Evolutionary conservation across 2,113 vertebrate genomes (phyloP), one percentile per base, ranked within the genome.

Genomic region (Acrocephalus arundinaceus): DNA sequence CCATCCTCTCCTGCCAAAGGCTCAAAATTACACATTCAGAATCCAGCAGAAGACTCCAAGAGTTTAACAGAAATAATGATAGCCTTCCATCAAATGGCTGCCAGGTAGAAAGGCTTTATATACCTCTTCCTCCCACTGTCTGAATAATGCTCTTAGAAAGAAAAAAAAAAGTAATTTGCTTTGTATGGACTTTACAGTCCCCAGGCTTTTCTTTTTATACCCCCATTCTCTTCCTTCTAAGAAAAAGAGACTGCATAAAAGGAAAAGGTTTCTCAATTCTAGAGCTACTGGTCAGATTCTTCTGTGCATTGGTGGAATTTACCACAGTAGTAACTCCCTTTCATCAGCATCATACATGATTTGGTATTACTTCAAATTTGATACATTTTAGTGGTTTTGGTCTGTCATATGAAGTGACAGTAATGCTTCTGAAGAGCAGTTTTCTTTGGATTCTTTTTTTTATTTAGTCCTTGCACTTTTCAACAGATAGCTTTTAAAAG

Each of bases 21-120:
- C 67, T 93, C 49, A 74, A 85, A 96, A 72, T 68, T 20, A 84
- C 71, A 85, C 19, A 46, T 73, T 73, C 55, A 43, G 16, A 85
- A 54, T 91, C 68, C 72, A 73, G 65, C 25, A 76, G 57, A 73
- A 84, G 74, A 90, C 48, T 74, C 37, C 37, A 90, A 83, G 46
- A 76, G 19, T 83, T 88, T 88, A 90, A 63, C 13, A 62, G 46
- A 87, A 93, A 88, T 87, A 92, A 93, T 15, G 37, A 78, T 20
- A 89, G 35, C 22, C 37, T 85, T 35, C 80, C 77, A 65, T 82
- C 90, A 89, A 72, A 91, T 61, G 31, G 23, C 51, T 93, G 54
- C 54, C 85, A 92, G 37, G 46, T 87, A 86, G 30, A 83, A 96
- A 93, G 21, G 55, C 45, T 91, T 96, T 87, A 81, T 80, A 41